A percentile compares a stretch with the other conserved stretches of the same genome.
Conservation (phyloP, 2,888 invertebrate species). For the Campoletis raptor region DNA sequence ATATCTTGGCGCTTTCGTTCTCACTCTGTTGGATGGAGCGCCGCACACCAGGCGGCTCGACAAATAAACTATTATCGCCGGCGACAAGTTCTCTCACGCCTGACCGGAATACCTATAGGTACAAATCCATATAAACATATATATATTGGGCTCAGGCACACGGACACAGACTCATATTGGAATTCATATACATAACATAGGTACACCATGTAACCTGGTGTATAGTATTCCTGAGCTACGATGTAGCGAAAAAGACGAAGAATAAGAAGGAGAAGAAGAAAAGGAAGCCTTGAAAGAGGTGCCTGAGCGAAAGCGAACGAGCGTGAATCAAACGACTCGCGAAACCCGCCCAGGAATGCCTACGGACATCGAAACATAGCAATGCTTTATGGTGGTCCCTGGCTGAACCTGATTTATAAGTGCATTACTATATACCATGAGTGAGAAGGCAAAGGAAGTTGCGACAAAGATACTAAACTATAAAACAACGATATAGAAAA, state of each 20-base stretch:
- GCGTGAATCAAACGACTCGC: conserved; percentile 83
- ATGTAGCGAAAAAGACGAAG: conserved; percentile 43
- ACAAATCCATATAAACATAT: conserved; percentile 38
- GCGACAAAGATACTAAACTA: conserved; percentile 38
- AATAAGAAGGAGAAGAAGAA: conserved; percentile 40
- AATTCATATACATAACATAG: conserved; percentile 37
- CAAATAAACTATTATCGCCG: conserved; percentile 85
- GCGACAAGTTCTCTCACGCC: conserved; percentile 85
- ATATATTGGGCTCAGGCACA: not conserved
- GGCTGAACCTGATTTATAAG: conserved; percentile 85
- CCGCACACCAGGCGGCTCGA: conserved; percentile 73
- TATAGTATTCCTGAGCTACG: conserved; percentile 50
- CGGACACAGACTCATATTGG: not conserved
- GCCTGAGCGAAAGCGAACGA: conserved; percentile 80
- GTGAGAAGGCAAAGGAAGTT: conserved; percentile 68
- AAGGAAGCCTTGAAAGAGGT: conserved; percentile 64
- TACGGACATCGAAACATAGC: conserved; percentile 85
- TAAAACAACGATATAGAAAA: conserved; percentile 36
- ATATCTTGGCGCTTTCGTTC: conserved; percentile 80
- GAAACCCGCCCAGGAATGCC: conserved; percentile 84
- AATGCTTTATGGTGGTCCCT: conserved; percentile 85
- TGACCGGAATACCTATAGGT: conserved; percentile 68
- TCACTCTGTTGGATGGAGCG: conserved; percentile 58
- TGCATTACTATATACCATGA: conserved; percentile 83
- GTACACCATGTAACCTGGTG: conserved; percentile 56